phyloP scores from a whole-genome alignment of 1,140 invertebrate genomes.

The Dolichoris vasculosae region DNA sequence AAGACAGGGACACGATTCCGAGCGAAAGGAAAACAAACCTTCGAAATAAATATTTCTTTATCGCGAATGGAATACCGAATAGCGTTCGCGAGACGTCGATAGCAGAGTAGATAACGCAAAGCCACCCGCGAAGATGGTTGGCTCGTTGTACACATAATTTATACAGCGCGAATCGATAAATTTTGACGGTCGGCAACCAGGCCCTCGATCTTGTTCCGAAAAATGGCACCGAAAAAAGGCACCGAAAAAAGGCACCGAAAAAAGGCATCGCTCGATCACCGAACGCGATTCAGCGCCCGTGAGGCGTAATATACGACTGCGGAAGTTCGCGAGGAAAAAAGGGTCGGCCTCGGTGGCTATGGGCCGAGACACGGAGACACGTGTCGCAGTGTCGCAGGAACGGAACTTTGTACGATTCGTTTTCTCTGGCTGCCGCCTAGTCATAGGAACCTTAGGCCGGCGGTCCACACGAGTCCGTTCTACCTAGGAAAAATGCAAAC shows the following conservation, averaged over 20 bases:
- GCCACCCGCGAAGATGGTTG: neutral
- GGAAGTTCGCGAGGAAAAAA: neutral
- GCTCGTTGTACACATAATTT: neutral
- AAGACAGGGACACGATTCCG: too few species aligned
- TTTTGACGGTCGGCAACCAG: neutral
- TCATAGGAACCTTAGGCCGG: neutral
- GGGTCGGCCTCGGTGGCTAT: neutral
- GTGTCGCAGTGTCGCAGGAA: neutral
- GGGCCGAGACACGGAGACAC: too few species aligned
- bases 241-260: too few species aligned
- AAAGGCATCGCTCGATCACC: too few species aligned
- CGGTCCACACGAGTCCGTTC: neutral
- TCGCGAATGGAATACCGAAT: too few species aligned
- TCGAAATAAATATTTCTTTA: too few species aligned
- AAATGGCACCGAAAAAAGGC: too few species aligned
- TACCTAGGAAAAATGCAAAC: slow-evolving; percentile 1
- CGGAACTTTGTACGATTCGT: neutral
- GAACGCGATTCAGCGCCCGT: too few species aligned
- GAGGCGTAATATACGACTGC: neutral
- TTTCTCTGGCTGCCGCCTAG: neutral
- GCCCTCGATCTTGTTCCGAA: neutral
- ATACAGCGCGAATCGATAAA: neutral
- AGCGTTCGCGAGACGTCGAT: too few species aligned
- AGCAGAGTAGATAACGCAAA: neutral
- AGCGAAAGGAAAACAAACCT: too few species aligned